Base-by-base conservation (phyloP, 1,140 invertebrate species). In the Drosophila ohnishii region DNA sequence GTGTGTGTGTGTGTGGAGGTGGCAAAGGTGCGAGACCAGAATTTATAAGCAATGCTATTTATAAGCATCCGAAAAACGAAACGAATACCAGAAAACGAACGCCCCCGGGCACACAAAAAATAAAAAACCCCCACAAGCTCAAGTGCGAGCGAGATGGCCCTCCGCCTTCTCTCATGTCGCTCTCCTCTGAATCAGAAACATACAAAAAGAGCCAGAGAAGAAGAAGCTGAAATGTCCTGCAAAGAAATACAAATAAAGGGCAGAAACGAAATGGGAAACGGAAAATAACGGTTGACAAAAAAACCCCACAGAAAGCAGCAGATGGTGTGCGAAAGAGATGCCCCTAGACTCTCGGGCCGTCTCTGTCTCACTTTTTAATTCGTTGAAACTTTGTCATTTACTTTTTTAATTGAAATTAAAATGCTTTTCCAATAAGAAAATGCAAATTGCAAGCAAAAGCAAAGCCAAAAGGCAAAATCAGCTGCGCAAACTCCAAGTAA, bases 371-470 rank as follows among this genome's bases (percentile, higher is more conserved):
- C 51, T 37, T 55, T 84, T 66, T 51, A 81, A 76, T 81, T 85
- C 67, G 72, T 86, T 71, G 80, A 84, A 88, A 88, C 65, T 84
- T 88, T 84, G 85, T 89, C 84, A 88, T 88, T 89, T 88, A 80
- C 84, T 88, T 88, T 86, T 87, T 88, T 88, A 88, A 88, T 89
- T 88, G 84, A 88, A 89, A 88, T 88, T 89, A 88, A 88, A 88
- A 89, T 88, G 84, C 63, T 85, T 88, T 87, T 84, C 77, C 81
- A 85, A 85, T 85, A 85, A 80, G 70, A 85, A 85, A 78, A 71
- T 83, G 47, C 13, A 35, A 53, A 64, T 42, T 55, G 34, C 51
- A 65, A 55, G 14, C 16, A 35, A 53, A 69, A 57, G 53, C 67
- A 80, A 80, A 72, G 30, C 19, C 44, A 53, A 61, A 60, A 32